Evolutionary conservation across 2,888 invertebrate species (phyloP), one percentile per base, ranked within the genome.

Genomic region (Neoitamus cyanurus): DNA sequence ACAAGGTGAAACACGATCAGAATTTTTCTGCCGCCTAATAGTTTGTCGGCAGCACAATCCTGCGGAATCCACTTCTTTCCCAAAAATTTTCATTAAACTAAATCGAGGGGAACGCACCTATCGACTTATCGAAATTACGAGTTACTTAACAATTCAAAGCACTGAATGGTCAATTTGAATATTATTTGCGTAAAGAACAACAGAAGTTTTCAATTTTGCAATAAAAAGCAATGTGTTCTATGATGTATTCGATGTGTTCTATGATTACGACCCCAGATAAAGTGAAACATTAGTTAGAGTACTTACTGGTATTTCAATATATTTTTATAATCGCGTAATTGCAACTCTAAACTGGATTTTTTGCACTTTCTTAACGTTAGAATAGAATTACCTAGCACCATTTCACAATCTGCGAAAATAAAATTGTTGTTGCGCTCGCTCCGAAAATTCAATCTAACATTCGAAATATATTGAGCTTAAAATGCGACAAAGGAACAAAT

Each of bases 401-500:
- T 20, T 58, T 15, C 70, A 70, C 70, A 31, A 28, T 70, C 15
- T 30, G 15, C 31, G 31, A 70, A 78, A 30, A 48, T 78, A 82
- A 48, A 82, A 82, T 68, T 69, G 34, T 28, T 69, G n/a, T 20
- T 68, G 36, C 69, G 68, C 28, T 69, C 69, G 31, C 25, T 69
- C 11, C 11, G 30, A 34, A 80, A 28, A 46, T 20, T 28, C 15
- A 15, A 28, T 20, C 36, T n/a, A n/a, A n/a, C n/a, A n/a, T n/a
- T n/a, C 7, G 58, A 31, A 69, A 42, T 28, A 69, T n/a, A 25
- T 20, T 80, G n/a, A n/a, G 58, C 68, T 68, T 34, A 77, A 46
- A 77, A 42, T 25, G 58, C 31, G 11, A 13, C 25, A 82, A 82
- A 69, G 28, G 15, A 82, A 69, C 36, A 69, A 82, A 82, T 36